Evolutionary conservation across 2,797 vertebrate genomes (phyloP).

Genomic region (Zalophus californianus): DNA sequence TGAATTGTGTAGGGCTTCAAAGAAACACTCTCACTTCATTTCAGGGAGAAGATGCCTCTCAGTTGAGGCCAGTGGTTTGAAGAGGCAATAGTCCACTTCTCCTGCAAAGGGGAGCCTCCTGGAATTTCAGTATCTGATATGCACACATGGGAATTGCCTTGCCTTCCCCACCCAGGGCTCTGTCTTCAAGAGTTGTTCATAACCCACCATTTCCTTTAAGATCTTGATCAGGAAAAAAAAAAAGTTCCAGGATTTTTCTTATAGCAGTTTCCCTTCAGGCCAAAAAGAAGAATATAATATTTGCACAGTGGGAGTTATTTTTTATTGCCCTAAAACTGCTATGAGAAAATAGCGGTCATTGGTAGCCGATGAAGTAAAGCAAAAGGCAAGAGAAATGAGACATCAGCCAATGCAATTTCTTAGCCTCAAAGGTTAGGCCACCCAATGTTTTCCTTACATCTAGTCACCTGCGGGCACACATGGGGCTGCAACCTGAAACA

Average conservation of each 20-base stretch:
- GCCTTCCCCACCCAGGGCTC: not conserved
- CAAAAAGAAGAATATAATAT: not conserved
- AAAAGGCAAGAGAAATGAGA: constrained; percentile 53
- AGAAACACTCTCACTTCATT: not conserved
- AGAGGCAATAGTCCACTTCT: not conserved
- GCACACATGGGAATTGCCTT: not conserved
- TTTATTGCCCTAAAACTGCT: constrained; percentile 37
- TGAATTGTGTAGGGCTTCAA: not conserved
- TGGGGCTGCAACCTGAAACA: constrained; percentile 73
- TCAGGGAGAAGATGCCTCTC: not conserved
- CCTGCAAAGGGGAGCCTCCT: not conserved
- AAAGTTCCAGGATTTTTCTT: constrained; percentile 4
- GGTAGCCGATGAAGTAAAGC: constrained; percentile 7
- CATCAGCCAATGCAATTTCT: constrained; percentile 68
- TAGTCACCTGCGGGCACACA: constrained; percentile 71
- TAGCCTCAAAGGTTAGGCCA: constrained; percentile 79
- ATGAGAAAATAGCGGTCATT: constrained; percentile 59
- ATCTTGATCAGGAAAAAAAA: not conserved
- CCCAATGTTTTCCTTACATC: constrained; percentile 66
- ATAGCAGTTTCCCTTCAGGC: not conserved
- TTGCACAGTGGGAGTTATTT: not conserved
- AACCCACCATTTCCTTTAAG: not conserved
- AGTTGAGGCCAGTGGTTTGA: not conserved
- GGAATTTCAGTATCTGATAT: not conserved
- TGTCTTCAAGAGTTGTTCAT: not conserved